phyloP scores from a whole-genome alignment of 2,888 invertebrate genomes.

The Lottia scabra region DNA sequence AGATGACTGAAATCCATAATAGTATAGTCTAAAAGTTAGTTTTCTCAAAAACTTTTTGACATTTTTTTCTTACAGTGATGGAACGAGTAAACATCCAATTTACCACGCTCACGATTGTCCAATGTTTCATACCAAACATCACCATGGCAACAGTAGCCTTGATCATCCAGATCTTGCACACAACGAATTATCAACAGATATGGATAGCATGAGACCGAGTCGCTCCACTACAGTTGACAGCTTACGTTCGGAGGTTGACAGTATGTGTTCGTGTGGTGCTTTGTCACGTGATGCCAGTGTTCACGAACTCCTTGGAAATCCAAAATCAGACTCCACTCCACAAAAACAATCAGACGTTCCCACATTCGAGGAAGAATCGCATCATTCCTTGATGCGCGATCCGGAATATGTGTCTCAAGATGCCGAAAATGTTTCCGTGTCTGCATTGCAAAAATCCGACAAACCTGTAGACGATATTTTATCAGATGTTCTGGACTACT shows the following conservation, averaged over 20 bases:
- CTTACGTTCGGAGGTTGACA: constrained; percentile 30
- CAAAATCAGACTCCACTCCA: neutral
- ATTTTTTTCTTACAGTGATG: constrained; percentile 38
- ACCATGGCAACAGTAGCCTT: too few relatives aligned
- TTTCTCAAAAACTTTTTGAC: too few relatives aligned
- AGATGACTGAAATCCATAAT: too few relatives aligned
- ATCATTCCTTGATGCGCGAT: neutral
- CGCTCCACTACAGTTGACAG: constrained; percentile 30
- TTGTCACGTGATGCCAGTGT: constrained; percentile 9
- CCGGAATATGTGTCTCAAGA: constrained; percentile 4
- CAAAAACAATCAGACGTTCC: neutral
- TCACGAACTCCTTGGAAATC: neutral
- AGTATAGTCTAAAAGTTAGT: too few relatives aligned
- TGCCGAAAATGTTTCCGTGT: neutral
- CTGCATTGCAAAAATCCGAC: neutral
- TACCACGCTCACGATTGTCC: constrained; percentile 56
- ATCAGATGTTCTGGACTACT: too few relatives aligned
- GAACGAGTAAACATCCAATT: constrained; percentile 49
- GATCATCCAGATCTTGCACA: constrained; percentile 14
- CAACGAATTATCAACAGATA: constrained; percentile 22
- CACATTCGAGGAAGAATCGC: too few relatives aligned
- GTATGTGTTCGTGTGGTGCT: constrained; percentile 46
- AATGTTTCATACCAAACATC: constrained; percentile 23
- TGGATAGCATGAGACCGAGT: constrained; percentile 8
- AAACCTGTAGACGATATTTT: too few relatives aligned